Base-by-base conservation (phyloP, 2,113 vertebrate genomes). In the Cynopterus brachyotis region DNA sequence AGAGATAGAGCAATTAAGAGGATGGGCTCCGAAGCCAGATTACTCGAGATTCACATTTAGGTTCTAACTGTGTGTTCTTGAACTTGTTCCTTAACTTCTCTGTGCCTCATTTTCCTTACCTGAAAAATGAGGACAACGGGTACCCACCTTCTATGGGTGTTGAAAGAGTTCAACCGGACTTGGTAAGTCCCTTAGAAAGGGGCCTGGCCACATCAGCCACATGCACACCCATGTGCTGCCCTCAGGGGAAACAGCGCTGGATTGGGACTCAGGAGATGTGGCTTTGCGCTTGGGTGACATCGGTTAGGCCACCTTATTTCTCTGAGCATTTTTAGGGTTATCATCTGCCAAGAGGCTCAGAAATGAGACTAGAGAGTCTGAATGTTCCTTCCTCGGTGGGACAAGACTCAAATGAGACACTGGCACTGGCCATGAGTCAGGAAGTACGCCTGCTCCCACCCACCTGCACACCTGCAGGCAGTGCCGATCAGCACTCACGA, bases 151-250 rank as follows among this genome's bases (percentile, higher is more conserved):
- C 42, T 24, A 10, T 0, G 3, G 53, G 32, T 13, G 13, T 53
- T 70, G 15, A 60, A 85, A 88, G 22, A 6, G 20, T 28, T 85
- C 40, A 19, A 1, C 4, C 2, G 72, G 57, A 62, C 26, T n/a
- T 76, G n/a, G 50, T 42, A 53, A 80, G 12, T 5, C 5, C 64
- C 30, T 24, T 9, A 59, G 53, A 62, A n/a, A 1, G 19, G 69
- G 42, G 9, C 42, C n/a, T 45, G 72, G 9, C 3, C 5, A 11
- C 37, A 72, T 24, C 30, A 62, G 22, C 24, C 66, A 45, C 22
- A 19, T 15, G 32, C 0, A 2, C 0, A 13, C 70, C 53, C 37
- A 6, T 0, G 9, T 4, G 26, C 62, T 1, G 15, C 8, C 4
- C 57, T 80, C 30, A 7, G 47, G 10, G 50, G 53, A 66, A 47